Percentiles rank a stretch among this genome's conserved stretches.
These are phyloP conservation scores for Phalloptychus januarius DNA, from an alignment of 2,797 vertebrate species.

Conservation along the genomic window DNA sequence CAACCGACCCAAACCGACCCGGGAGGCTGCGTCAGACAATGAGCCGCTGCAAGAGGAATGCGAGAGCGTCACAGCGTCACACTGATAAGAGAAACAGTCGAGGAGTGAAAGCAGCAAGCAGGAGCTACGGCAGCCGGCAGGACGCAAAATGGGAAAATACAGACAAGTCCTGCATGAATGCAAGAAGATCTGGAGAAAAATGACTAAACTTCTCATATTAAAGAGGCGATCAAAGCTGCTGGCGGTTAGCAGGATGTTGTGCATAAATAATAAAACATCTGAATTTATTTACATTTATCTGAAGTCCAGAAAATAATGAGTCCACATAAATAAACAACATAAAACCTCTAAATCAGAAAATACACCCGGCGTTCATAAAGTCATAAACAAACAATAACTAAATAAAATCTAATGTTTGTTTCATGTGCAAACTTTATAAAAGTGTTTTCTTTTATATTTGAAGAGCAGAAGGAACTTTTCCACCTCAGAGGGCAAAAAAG, in stretches of 20 bases:
- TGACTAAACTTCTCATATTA: background rate
- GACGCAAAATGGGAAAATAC: too few species aligned
- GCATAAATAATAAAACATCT: background rate
- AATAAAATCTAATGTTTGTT: too few species aligned
- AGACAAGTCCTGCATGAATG: too few species aligned
- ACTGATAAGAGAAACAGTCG: slow-evolving; percentile 53
- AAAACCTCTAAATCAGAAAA: background rate
- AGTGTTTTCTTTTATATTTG: too few species aligned
- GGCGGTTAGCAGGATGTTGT: background rate
- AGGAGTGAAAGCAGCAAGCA: too few species aligned
- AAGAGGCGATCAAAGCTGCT: background rate
- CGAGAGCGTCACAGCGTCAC: slow-evolving; percentile 32
- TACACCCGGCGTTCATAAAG: background rate
- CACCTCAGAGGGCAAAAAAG: too few species aligned
- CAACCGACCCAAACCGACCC: slow-evolving; percentile 16
- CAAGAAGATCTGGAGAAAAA: background rate
- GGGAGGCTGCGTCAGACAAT: slow-evolving; percentile 11
- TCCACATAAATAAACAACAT: background rate
- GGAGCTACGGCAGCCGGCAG: too few species aligned
- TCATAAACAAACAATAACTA: too few species aligned
- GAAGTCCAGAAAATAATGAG: background rate
- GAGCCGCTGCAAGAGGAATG: slow-evolving; percentile 46
- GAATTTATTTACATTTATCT: background rate
- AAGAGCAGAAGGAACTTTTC: too few species aligned
- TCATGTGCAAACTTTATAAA: too few species aligned